Conservation (phyloP, 2,888 invertebrate species). For the Ormyrus pomaceus region DNA sequence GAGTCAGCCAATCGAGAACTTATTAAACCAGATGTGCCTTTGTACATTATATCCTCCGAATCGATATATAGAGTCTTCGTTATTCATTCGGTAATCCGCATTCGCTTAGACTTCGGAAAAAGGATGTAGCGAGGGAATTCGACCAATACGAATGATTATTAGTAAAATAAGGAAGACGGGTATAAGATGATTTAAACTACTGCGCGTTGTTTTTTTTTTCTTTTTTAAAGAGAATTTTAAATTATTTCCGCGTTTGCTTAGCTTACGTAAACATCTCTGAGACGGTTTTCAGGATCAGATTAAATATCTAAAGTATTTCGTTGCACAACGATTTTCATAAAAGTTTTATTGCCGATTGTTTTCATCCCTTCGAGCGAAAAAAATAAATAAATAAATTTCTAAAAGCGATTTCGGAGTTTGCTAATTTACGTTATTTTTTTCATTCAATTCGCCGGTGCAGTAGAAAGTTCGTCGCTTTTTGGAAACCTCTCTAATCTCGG, state of each 20-base stretch:
- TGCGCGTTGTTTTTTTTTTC: background rate
- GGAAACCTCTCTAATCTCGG: background rate
- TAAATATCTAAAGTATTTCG: background rate
- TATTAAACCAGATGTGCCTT: slow-evolving; percentile 8
- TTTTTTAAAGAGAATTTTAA: background rate
- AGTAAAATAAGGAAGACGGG: background rate
- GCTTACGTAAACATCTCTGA: background rate
- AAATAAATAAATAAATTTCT: background rate
- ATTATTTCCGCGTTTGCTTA: background rate
- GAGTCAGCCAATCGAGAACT: slow-evolving; percentile 13
- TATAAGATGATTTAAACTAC: background rate
- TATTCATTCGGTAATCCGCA: background rate
- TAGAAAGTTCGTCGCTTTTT: slow-evolving; percentile 28
- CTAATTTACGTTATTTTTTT: background rate
- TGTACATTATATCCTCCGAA: slow-evolving; percentile 1
- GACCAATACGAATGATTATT: background rate
- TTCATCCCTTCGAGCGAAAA: background rate
- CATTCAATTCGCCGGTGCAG: background rate
- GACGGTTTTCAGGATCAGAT: background rate
- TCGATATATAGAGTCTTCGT: background rate
- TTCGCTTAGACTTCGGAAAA: too few relatives aligned
- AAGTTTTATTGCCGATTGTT: background rate
- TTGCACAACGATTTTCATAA: background rate
- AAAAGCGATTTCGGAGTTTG: background rate
- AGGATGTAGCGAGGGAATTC: too few relatives aligned